Percentiles rank a stretch among this genome's conserved stretches.
Conservation (phyloP, 2,888 invertebrate species). For the Oxytorus armatus region DNA sequence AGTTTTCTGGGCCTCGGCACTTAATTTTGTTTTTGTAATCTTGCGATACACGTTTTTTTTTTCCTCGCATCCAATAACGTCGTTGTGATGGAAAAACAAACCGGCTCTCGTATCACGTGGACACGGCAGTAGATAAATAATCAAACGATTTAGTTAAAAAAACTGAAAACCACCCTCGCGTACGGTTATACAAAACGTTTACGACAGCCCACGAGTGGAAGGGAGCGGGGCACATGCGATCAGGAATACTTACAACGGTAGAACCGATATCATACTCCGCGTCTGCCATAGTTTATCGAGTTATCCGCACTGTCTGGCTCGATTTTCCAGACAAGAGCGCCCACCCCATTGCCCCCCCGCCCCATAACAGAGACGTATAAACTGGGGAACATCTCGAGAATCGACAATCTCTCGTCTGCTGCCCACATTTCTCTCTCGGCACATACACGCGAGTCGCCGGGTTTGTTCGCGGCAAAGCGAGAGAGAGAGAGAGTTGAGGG, state of each 20-base stretch:
- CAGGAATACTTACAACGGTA: too few relatives aligned
- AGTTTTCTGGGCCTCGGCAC: background rate
- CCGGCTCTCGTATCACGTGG: too few relatives aligned
- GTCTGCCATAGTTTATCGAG: slow-evolving; percentile 52
- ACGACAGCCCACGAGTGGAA: too few relatives aligned
- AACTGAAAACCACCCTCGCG: too few relatives aligned
- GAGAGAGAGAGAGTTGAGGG: background rate
- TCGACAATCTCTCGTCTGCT: slow-evolving; percentile 40
- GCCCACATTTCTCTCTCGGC: slow-evolving; percentile 24
- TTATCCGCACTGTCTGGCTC: slow-evolving; percentile 53
- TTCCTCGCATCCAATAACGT: too few relatives aligned
- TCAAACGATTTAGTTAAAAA: too few relatives aligned
- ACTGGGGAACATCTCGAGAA: slow-evolving; percentile 25
- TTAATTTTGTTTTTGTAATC: background rate
- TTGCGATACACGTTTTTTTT: background rate
- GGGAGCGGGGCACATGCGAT: too few relatives aligned
- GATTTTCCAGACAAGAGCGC: slow-evolving; percentile 44
- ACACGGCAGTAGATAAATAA: too few relatives aligned
- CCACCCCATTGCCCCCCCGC: too few relatives aligned
- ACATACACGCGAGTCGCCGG: slow-evolving; percentile 14
- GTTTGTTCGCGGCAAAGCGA: slow-evolving; percentile 15
- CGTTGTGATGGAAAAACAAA: too few relatives aligned
- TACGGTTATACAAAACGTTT: too few relatives aligned
- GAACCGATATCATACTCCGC: too few relatives aligned
- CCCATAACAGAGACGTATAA: background rate